Base-by-base conservation (phyloP, 2,113 vertebrate species). In the Dicerorhinus sumatrensis region DNA sequence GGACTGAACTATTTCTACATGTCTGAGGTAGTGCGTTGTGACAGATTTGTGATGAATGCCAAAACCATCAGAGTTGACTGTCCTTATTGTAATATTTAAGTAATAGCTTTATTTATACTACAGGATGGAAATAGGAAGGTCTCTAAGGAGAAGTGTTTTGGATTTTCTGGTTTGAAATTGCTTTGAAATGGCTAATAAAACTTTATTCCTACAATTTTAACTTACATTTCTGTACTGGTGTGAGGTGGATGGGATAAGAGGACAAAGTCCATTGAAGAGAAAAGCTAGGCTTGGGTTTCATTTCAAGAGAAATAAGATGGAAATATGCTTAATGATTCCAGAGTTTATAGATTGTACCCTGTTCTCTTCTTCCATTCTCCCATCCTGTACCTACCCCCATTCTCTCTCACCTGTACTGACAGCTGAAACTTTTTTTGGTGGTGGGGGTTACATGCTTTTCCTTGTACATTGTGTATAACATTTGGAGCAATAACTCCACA, bases 121-220 rank as follows among this genome's bases (percentile, higher is more conserved):
- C 27, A 51, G 67, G 13, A 10, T 12, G 18, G 17, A 54, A 73
- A 85, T 8, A 84, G 6, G 16, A 46, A 84, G 29, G 2, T 21
- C 17, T 76, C 58, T 80, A 90, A 95, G 36, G 17, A 73, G 12
- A 85, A 94, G 29, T 62, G 42, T 82, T 91, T 54, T 60, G 23
- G 8, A 54, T 39, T 12, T 39, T 96, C 42, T 70, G 14, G 83
- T 27, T 81, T 67, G 33, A 91, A 10, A 60, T 42, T 54, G 20
- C 21, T 93, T 97, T 89, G 25, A 91, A 84, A 95, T 82, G n/a
- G 3, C 76, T 81, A 81, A 73, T 81, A 85, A 46, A 88, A 60
- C 3, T 76, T 17, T 12, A 36, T 9, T 5, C 20, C 20, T 46
- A 69, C 36, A 17, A 94, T 89, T 89, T 90, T 89, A 65, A 81